Evolutionary conservation across 2,797 vertebrate genomes (phyloP).

Genomic region (Phyllotis vaccarum): DNA sequence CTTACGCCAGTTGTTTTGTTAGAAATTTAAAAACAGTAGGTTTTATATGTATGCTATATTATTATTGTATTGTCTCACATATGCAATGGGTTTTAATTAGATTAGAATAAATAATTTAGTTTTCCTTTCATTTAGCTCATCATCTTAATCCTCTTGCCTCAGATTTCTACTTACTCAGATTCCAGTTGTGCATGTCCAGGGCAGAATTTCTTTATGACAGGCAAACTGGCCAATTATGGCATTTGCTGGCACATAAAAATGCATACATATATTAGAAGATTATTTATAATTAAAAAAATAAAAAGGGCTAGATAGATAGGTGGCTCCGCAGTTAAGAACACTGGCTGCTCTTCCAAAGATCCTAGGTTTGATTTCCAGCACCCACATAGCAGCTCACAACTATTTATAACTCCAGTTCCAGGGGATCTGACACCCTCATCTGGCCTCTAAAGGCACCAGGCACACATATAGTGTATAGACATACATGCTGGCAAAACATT

Average conservation of each 20-base stretch:
- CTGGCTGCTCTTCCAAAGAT: background rate
- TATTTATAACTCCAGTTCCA: background rate
- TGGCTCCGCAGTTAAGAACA: background rate
- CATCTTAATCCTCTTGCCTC: background rate
- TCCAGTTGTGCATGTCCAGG: background rate
- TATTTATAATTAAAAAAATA: background rate
- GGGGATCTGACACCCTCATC: background rate
- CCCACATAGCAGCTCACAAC: background rate
- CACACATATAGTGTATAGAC: background rate
- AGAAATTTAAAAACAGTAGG: background rate
- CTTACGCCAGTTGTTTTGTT: background rate
- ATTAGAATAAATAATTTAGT: background rate
- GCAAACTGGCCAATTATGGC: background rate
- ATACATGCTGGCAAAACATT: background rate
- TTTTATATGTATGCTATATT: background rate
- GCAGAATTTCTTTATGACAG: conserved; percentile 1
- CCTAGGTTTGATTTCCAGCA: background rate
- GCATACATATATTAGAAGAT: background rate
- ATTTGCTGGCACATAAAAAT: background rate
- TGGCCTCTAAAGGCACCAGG: background rate
- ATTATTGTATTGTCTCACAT: background rate
- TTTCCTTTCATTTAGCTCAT: background rate
- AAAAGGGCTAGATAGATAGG: background rate
- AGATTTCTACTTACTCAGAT: background rate
- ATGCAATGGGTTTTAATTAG: background rate